Evolutionary conservation across 2,888 invertebrate species (phyloP), one percentile per base, ranked within the genome.

Genomic region (Eubasilissa splendida): DNA sequence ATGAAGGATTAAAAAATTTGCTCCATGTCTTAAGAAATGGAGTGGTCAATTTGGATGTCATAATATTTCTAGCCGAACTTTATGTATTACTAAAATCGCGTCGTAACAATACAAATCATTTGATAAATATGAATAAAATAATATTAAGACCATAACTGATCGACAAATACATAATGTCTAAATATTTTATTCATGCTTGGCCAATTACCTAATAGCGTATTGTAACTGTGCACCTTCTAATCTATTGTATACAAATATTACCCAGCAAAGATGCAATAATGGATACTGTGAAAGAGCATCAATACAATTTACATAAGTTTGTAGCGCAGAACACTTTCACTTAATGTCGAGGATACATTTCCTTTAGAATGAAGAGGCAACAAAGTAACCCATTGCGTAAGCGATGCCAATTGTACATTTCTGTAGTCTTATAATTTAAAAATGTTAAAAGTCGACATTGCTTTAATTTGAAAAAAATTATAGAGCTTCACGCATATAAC

Each of bases 61-160:
- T 22, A 22, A 22, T 22, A 22, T 22, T 22, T 22, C 22, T 22
- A 22, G 22, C 22, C 22, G 22, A 22, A 22, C 22, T 22, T 22
- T 0, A 22, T 22, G 22, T 22, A 1, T 22, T 22, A 22, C 22
- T 1, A 22, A 22, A 22, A 22, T 1, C 22, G 22, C 22, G 0
- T 22, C 22, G 22, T 60, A 4, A 60, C 14, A 1, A 5, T 22
- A 10, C n/a, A 60, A 60, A 60, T 60, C 4, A 60, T 10, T 63
- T 10, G 9, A 7, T 63, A 11, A 63, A 63, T 14, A 12, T 68
- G 12, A 68, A 33, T 42, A 52, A 58, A 59, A 33, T 63, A 76
- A 76, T 63, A 54, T 54, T 76, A 65, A 76, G 65, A 31, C 56
- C 63, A 56, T 58, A 12, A n/a, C 66, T 33, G 52, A 76, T 22